Conservation (phyloP, 2,113 vertebrate genomes). For the Synodontis membranacea region DNA sequence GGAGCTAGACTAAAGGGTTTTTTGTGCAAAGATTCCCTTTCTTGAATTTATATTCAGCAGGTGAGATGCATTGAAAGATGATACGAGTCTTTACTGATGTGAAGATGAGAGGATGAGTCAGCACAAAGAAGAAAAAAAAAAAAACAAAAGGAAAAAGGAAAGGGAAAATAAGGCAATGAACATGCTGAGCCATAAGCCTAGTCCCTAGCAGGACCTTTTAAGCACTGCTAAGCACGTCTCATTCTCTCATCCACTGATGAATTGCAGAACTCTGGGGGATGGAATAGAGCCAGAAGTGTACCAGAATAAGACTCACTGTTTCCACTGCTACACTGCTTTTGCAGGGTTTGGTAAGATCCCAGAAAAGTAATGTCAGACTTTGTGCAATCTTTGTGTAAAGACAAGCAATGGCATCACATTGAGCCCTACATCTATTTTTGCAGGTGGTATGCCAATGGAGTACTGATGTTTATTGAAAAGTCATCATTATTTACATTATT, state of each 20-base stretch:
- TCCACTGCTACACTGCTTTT: conserved; percentile 5
- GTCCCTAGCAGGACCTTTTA: conserved; percentile 27
- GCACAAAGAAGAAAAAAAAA: neutral
- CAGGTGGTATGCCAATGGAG: neutral
- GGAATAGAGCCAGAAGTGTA: conserved; percentile 2
- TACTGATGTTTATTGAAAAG: neutral
- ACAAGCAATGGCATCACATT: conserved; percentile 9
- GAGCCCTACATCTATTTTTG: conserved; percentile 10
- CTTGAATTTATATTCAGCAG: neutral
- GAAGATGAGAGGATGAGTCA: neutral
- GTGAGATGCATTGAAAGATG: neutral
- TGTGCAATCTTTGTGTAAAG: conserved; percentile 1
- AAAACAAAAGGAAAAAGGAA: neutral
- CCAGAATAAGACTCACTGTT: conserved; percentile 3
- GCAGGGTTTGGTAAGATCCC: neutral
- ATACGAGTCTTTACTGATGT: neutral
- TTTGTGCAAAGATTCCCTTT: neutral
- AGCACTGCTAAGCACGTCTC: neutral
- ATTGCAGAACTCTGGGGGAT: conserved; percentile 23
- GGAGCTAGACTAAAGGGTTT: neutral
- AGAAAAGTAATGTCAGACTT: neutral
- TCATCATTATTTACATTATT: neutral
- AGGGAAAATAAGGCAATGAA: neutral
- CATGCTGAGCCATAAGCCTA: neutral
- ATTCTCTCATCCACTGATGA: conserved; percentile 33